Conservation (phyloP, 2,797 vertebrate species). For the Acanthiza pusilla region DNA sequence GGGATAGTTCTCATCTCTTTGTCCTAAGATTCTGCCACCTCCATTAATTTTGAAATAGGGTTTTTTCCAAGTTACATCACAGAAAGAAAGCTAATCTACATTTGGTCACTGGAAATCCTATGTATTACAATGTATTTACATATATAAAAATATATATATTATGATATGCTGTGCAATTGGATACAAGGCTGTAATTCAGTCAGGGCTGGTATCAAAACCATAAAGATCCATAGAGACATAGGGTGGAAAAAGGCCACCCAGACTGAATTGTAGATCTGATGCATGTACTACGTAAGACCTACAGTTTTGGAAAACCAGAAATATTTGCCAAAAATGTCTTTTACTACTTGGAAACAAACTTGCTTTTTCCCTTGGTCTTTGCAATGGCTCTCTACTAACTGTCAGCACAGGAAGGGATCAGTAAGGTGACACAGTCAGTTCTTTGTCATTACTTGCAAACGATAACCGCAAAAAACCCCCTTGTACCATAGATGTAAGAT, state of each 20-base stretch:
- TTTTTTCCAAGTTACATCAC: not conserved
- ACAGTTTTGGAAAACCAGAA: not conserved
- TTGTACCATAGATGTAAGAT: not conserved
- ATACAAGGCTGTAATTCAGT: not conserved
- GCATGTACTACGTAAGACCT: not conserved
- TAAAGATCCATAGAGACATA: not conserved
- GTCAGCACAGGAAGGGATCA: not conserved
- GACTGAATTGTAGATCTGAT: not conserved
- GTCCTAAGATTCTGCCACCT: not conserved
- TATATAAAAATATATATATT: not conserved
- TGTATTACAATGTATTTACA: not conserved
- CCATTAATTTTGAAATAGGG: not conserved
- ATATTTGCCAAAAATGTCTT: not conserved
- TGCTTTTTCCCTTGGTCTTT: not conserved
- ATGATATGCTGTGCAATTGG: not conserved
- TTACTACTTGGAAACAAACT: not conserved
- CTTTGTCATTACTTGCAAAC: not conserved
- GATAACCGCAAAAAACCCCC: not conserved
- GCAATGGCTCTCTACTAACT: not conserved
- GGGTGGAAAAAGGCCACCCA: not conserved
- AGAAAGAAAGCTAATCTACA: not conserved
- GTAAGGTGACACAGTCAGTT: not conserved
- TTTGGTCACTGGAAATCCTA: not conserved
- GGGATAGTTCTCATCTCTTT: not conserved
- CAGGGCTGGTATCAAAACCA: not conserved